A percentile compares a stretch with the other conserved stretches of the same genome.
phyloP scores from a whole-genome alignment of 2,888 invertebrate genomes.

The Hoplodrina ambigua region DNA sequence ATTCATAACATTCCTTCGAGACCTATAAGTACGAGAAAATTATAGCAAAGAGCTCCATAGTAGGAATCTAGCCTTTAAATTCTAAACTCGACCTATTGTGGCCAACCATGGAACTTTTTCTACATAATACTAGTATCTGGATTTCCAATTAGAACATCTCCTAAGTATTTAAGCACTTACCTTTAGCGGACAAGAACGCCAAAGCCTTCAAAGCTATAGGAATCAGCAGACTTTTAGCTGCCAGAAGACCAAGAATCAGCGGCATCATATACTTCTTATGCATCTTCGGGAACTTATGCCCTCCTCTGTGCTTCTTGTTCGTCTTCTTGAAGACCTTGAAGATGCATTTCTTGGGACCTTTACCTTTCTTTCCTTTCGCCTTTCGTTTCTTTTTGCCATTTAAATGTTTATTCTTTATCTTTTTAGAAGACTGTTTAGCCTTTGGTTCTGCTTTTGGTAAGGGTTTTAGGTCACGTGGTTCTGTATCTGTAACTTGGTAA shows the following conservation, averaged over 20 bases:
- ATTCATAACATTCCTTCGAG: too few species aligned
- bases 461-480: conserved; percentile 37
- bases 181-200: conserved; percentile 92
- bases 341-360: conserved; percentile 75
- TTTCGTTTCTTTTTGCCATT: conserved; percentile 60
- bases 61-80: too few species aligned
- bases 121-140: too few species aligned
- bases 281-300: conserved; percentile 71
- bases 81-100: too few species aligned
- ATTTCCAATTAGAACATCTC: background rate
- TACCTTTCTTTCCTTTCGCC: conserved; percentile 69
- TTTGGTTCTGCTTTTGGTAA: conserved; percentile 33
- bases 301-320: conserved; percentile 67
- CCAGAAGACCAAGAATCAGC: conserved; percentile 91
- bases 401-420: conserved; percentile 55
- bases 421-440: conserved; percentile 41
- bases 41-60: too few species aligned
- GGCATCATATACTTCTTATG: conserved; percentile 91
- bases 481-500: conserved; percentile 52
- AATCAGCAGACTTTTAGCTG: conserved; percentile 92
- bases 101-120: too few species aligned
- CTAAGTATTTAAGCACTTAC: conserved; percentile 63
- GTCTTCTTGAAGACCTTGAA: conserved; percentile 78
- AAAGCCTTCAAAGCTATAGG: conserved; percentile 93
- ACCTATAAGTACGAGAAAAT: too few species aligned